Base-by-base conservation (phyloP, 1,140 invertebrate genomes). In the Diachasmimorpha longicaudata region DNA sequence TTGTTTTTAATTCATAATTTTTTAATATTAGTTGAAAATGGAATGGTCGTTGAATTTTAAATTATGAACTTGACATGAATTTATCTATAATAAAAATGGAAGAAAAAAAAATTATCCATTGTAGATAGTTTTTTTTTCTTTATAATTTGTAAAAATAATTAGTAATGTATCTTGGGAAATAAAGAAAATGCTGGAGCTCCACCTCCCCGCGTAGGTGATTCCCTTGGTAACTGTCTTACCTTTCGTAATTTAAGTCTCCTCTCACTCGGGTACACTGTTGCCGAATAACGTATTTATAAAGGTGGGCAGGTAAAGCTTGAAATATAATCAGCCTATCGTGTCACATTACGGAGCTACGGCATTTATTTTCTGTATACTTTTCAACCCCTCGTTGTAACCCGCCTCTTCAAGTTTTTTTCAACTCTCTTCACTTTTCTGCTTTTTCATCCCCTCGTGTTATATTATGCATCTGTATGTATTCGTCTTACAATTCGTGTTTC, bases 311-410 rank as follows among this genome's bases (percentile, higher is more conserved):
- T 67, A 76, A 67, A 71, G 19, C n/a, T 31, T 16, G 68, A 76
- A 82, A 82, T 76, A 81, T 78, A 78, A 80, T 79, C 79, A 77
- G 74, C 76, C 76, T 80, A 80, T 85, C 77, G 76, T 80, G 79
- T 83, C 81, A 81, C 82, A 78, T 81, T 77, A 76, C 77, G 2
- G n/a, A 42, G 21, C 31, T 48, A 19, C 48, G 3, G 14, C 21
- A 63, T 63, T 63, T 63, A 25, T 63, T 63, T 63, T 63, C 19
- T 25, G 58, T 31, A 14, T 55, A 14, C 9, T 39, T 66, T 9
- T 48, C 74, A 75, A 75, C 67, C 74, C 73, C 44, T 46, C 46
- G 19, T 31, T 31, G 31, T 37, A 36, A 36, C 52, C 21, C 68
- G 70, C 37, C 48, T 70, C 58, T 69, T 70, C 19, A 63, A 39